Base-by-base conservation (phyloP, 2,888 invertebrate species). In the Drosophila siamana region DNA sequence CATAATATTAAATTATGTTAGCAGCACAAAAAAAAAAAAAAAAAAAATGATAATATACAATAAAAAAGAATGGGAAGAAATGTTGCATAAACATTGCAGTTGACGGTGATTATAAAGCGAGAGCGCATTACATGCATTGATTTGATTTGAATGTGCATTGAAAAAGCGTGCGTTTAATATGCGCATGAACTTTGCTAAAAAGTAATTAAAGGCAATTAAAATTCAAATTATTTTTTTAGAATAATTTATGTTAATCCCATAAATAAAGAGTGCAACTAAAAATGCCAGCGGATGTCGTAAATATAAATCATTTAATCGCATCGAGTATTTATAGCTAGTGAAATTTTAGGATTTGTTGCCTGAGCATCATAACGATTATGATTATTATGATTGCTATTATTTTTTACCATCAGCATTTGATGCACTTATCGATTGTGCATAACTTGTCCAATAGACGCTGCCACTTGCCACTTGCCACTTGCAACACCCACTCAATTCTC, bases 31-130 rank as follows among this genome's bases (percentile, higher is more conserved):
- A 24, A 26, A 52, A 13, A 22, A 22, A 13, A 15, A 16, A 28
- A 19, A 41, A 15, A n/a, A n/a, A n/a, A n/a, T n/a, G n/a, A n/a
- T n/a, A n/a, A n/a, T n/a, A n/a, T n/a, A n/a, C n/a, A n/a, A n/a
- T n/a, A n/a, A n/a, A n/a, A n/a, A n/a, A n/a, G n/a, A n/a, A n/a
- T n/a, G n/a, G n/a, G n/a, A n/a, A n/a, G n/a, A n/a, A n/a, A n/a
- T n/a, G n/a, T 41, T 13, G n/a, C 36, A 43, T 11, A 56, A 56
- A 9, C 24, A 46, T 15, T n/a, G 38, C 24, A 46, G 43, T 54
- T 54, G 40, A 52, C 41, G 28, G n/a, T 16, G 51, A 40, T 40
- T 52, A 52, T 52, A 19, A 19, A n/a, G n/a, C n/a, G n/a, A n/a
- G n/a, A 6, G 8, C 11, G 13, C 13, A 43, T n/a, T 41, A 19